Evolutionary conservation across 2,113 vertebrate species (phyloP).

Genomic region (Glaucomys volans): DNA sequence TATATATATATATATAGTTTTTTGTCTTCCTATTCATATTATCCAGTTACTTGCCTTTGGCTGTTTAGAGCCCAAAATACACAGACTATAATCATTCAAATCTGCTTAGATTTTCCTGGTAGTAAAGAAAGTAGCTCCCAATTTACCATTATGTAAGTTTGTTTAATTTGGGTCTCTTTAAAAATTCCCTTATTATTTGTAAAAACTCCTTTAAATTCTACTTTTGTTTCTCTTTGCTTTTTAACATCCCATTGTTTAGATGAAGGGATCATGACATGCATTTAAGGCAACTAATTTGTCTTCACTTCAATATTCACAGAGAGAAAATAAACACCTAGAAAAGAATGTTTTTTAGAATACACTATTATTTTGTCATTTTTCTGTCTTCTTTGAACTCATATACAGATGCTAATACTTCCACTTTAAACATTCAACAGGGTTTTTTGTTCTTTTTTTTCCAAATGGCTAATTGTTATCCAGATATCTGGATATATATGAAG

Average conservation of each 20-base stretch:
- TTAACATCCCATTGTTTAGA: constrained; percentile 43
- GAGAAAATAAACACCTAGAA: constrained; percentile 26
- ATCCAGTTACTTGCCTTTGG: not conserved
- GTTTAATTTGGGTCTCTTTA: constrained; percentile 44
- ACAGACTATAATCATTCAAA: not conserved
- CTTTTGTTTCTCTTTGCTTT: constrained; percentile 33
- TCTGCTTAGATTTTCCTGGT: not conserved
- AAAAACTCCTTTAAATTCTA: constrained; percentile 52
- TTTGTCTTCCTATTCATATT: constrained; percentile 14
- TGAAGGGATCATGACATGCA: constrained; percentile 11
- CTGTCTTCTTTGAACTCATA: constrained; percentile 23
- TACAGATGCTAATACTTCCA: not conserved
- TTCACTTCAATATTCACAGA: constrained; percentile 43
- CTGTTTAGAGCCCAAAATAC: constrained; percentile 23
- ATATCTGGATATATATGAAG: constrained; percentile 42
- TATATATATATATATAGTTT: no score
- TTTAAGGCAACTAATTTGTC: constrained; percentile 1
- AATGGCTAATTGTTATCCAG: constrained; percentile 20
- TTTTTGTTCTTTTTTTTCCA: constrained; percentile 48
- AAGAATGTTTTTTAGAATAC: not conserved
- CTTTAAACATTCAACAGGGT: not conserved
- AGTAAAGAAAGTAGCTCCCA: constrained; percentile 7
- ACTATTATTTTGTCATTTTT: not conserved
- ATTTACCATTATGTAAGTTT: constrained; percentile 37
- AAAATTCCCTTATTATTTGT: constrained; percentile 36